phyloP scores from a whole-genome alignment of 2,888 invertebrate genomes.

The Capitulum mitella region DNA sequence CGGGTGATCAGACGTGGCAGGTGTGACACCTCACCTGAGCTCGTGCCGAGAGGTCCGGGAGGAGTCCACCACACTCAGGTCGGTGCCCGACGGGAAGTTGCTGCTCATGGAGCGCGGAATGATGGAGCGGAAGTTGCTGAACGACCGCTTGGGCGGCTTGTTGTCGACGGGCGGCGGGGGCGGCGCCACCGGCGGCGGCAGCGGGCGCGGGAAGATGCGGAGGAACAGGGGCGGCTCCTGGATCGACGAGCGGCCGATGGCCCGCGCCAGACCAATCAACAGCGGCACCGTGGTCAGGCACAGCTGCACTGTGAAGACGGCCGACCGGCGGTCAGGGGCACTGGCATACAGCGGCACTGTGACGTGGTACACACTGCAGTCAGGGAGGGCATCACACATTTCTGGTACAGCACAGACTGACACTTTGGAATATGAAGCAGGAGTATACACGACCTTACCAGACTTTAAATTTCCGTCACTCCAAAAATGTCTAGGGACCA shows the following conservation, averaged over 20 bases:
- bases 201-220: slow-evolving; percentile 48
- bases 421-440: no score
- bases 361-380: no score
- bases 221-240: slow-evolving; percentile 61
- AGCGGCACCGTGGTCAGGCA: slow-evolving; percentile 70
- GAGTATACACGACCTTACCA: no score
- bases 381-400: no score
- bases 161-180: not conserved
- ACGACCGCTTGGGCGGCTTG: slow-evolving; percentile 30
- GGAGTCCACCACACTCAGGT: slow-evolving; percentile 24
- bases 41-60: not conserved
- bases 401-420: no score
- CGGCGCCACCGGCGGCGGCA: not conserved
- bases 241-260: slow-evolving; percentile 82
- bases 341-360: no score
- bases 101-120: slow-evolving; percentile 80
- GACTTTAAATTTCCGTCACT: no score
- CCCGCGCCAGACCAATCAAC: slow-evolving; percentile 76
- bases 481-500: no score
- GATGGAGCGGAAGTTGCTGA: slow-evolving; percentile 58
- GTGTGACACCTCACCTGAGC: not conserved
- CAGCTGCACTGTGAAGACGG: not conserved
- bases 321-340: no score
- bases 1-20: no score
- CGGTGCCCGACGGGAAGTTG: slow-evolving; percentile 37